Evolutionary conservation across 2,113 vertebrate genomes (phyloP).

Genomic region (Cromileptes altivelis): DNA sequence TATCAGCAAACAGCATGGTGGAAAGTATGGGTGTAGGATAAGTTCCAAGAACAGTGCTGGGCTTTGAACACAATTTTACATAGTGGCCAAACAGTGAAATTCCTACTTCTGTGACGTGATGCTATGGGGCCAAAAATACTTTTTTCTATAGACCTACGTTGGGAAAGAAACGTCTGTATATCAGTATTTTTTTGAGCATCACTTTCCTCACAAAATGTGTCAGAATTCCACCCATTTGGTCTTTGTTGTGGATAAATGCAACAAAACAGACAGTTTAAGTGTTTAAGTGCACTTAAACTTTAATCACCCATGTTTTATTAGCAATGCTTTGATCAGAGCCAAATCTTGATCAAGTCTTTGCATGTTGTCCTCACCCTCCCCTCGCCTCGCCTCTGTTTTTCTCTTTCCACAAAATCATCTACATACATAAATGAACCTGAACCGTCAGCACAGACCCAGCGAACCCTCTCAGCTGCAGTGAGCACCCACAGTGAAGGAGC

Average conservation of each 20-base stretch:
- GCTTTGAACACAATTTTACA: too few species aligned
- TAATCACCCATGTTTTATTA: background rate
- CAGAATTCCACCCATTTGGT: too few species aligned
- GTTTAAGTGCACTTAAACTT: background rate
- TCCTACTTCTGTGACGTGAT: too few species aligned
- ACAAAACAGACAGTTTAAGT: background rate
- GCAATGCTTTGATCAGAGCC: background rate
- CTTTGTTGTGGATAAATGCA: background rate
- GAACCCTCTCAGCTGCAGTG: slow-evolving; percentile 56
- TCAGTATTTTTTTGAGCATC: too few species aligned
- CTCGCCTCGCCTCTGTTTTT: background rate
- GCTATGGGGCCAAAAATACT: too few species aligned
- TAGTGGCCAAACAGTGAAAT: too few species aligned
- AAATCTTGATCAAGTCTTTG: background rate
- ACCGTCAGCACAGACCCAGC: slow-evolving; percentile 3
- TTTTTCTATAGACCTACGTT: too few species aligned
- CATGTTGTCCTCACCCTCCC: background rate
- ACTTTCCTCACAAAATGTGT: too few species aligned
- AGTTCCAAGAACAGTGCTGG: too few species aligned
- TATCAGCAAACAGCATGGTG: background rate
- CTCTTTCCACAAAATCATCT: background rate
- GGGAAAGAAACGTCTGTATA: too few species aligned
- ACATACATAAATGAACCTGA: slow-evolving; percentile 52
- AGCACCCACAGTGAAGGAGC: slow-evolving; percentile 51
- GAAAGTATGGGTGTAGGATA: too few species aligned